Base-by-base conservation (phyloP, 2,113 vertebrate species). In the Myotis yumanensis region DNA sequence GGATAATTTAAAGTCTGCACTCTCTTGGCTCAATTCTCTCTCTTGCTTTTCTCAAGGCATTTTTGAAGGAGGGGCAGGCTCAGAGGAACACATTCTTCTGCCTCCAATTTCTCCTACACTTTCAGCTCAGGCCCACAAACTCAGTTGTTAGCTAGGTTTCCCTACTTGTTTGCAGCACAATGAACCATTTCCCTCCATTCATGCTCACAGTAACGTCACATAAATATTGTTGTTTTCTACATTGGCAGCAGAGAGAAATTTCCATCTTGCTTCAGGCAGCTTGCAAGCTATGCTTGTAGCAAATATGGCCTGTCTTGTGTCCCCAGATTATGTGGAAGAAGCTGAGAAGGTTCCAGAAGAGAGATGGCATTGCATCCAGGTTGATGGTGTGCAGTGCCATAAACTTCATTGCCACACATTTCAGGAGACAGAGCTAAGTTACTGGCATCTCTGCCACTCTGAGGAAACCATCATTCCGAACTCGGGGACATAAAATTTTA, bases 361-460 rank as follows among this genome's bases (percentile, higher is more conserved):
- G 32, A 77, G 11, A 64, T 28, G 28, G 30, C 43, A 75, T 22
- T 28, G 7, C 25, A 10, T 25, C 48, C 66, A 69, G 30, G 71
- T 52, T 43, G 86, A 72, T 4, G 5, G 57, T 15, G 1, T 18
- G 32, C 32, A 46, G 11, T n/a, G 22, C 32, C 6, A 0, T 93
- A 43, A 93, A 76, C 35, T 54, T 91, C 85, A 64, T 0, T 30
- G 89, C 80, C 84, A 81, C 81, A 64, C 54, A 66, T 79, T 88
- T 90, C 79, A 30, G 8, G 71, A 96, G 93, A 93, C 93, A 91
- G 91, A 77, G 87, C 51, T 72, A 95, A 97, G 84, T 91, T 84
- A 71, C 89, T 68, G 80, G 57, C 2, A 4, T 82, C 51, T 89
- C 87, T 59, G 87, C 64, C 66, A 40, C 51, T 89, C 64, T 28